These are phyloP conservation scores for Salvelinus namaycush DNA, from an alignment of 2,113 vertebrate species.

Conservation along the genomic window DNA sequence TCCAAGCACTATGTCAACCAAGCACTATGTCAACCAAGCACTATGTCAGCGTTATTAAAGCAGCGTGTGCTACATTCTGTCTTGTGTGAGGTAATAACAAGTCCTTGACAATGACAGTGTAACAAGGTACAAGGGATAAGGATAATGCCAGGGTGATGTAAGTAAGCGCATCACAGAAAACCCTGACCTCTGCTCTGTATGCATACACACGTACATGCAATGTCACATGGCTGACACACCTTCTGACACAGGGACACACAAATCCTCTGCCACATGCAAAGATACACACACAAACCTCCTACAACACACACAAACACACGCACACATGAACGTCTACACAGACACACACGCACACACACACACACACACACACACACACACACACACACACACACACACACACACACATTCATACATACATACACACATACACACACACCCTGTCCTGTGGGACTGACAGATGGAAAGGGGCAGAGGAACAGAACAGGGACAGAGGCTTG, in stretches of 20 bases:
- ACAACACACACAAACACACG: slow-evolving; percentile 19
- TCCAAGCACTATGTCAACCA: no score
- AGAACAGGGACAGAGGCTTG: slow-evolving; percentile 45
- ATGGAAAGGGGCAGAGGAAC: slow-evolving; percentile 63
- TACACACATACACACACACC: slow-evolving; percentile 34
- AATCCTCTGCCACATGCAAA: neutral
- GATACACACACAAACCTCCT: slow-evolving; percentile 9
- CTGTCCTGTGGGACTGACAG: slow-evolving; percentile 67
- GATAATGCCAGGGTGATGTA: no score
- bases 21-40: no score
- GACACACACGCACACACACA: neutral
- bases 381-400: slow-evolving; percentile 32
- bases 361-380: slow-evolving; percentile 17
- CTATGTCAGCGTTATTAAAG: no score
- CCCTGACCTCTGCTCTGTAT: neutral
- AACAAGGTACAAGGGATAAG: no score
- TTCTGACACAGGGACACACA: slow-evolving; percentile 7
- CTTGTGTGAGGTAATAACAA: no score
- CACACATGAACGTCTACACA: no score
- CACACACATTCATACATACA: slow-evolving; percentile 17
- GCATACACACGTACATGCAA: neutral
- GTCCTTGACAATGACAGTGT: no score
- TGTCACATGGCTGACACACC: neutral
- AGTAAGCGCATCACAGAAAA: no score
- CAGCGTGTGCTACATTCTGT: no score